Evolutionary conservation across 1,140 invertebrate genomes (phyloP).

Genomic region (Trialeurodes vaporariorum): DNA sequence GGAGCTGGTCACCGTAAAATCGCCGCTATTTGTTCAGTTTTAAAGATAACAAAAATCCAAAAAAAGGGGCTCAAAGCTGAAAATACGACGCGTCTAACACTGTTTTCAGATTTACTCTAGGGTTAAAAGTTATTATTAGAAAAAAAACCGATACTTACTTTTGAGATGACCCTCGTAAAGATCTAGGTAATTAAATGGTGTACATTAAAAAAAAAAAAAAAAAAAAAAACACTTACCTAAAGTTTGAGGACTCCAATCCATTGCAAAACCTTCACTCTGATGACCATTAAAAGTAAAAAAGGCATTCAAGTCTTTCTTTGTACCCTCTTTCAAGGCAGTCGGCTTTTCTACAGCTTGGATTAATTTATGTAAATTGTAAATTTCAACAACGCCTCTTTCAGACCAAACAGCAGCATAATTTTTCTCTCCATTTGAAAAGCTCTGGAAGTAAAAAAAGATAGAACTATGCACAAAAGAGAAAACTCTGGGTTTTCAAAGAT

Average conservation of each 20-base stretch:
- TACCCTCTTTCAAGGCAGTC: slow-evolving; percentile 39
- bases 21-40: too few species aligned
- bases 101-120: too few species aligned
- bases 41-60: too few species aligned
- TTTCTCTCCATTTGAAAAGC: slow-evolving; percentile 13
- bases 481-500: neutral
- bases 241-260: slow-evolving; percentile 81
- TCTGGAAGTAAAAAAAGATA: slow-evolving; percentile 12
- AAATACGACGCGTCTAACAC: too few species aligned
- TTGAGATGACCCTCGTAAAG: too few species aligned
- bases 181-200: too few species aligned
- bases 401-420: slow-evolving; percentile 75
- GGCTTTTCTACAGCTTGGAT: slow-evolving; percentile 64
- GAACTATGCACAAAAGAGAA: slow-evolving; percentile 5
- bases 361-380: slow-evolving; percentile 80
- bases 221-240: too few species aligned
- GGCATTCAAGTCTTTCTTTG: slow-evolving; percentile 47
- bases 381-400: slow-evolving; percentile 75
- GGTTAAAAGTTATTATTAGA: too few species aligned
- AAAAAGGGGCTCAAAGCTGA: too few species aligned
- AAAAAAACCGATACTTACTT: too few species aligned
- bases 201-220: too few species aligned
- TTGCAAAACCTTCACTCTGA: slow-evolving; percentile 79
- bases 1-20: too few species aligned
- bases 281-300: slow-evolving; percentile 84